Evolutionary conservation across 2,113 vertebrate species (phyloP).

Genomic region (Anhinga anhinga): DNA sequence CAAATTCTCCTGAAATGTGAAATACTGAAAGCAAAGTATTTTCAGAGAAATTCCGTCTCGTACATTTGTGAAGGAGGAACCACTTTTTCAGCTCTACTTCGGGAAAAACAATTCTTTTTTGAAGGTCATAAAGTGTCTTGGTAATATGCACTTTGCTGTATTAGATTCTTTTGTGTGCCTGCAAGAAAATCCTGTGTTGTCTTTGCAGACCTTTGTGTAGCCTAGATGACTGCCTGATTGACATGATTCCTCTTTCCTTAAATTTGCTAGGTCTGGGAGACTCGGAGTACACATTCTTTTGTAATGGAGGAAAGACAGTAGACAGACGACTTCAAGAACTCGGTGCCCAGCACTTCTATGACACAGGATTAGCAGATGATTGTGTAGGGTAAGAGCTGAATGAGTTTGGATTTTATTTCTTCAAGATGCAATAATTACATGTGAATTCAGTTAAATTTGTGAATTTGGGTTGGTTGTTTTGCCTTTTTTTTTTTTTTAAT

Average conservation of each 20-base stretch:
- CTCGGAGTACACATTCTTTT: conserved; percentile 93
- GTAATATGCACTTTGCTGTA: neutral
- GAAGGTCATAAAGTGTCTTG: neutral
- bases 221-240: neutral
- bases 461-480: neutral
- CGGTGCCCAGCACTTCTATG: conserved; percentile 87
- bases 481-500: neutral
- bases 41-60: neutral
- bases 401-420: neutral
- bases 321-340: conserved; percentile 87
- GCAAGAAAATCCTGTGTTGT: neutral
- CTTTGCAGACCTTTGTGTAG: neutral
- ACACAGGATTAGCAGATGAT: conserved; percentile 92
- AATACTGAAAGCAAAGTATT: neutral
- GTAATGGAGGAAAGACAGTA: conserved; percentile 95
- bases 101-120: neutral
- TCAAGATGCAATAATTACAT: neutral
- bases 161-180: neutral
- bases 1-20: neutral
- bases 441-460: neutral
- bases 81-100: neutral
- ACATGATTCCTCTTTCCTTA: neutral
- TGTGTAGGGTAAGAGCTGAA: conserved; percentile 84
- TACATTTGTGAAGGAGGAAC: neutral
- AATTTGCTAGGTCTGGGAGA: conserved; percentile 86